phyloP scores from a whole-genome alignment of 2,888 invertebrate species.

The Amblyjoppa fuscipennis region DNA sequence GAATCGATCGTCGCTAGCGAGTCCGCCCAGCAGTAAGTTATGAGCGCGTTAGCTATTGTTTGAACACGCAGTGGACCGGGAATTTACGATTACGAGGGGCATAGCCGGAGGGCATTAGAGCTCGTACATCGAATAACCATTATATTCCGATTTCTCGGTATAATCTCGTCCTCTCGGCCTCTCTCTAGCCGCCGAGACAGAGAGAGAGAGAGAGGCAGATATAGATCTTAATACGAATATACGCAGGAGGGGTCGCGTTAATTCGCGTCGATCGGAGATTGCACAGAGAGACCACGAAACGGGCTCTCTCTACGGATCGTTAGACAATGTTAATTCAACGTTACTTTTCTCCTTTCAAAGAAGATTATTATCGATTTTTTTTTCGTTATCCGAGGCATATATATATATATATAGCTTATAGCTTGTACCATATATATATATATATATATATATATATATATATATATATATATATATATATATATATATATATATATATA shows the following conservation, averaged over 20 bases:
- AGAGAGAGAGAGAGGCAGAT: slow-evolving; percentile 61
- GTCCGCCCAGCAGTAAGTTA: slow-evolving; percentile 69
- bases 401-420: not conserved
- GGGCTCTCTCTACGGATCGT: slow-evolving; percentile 26
- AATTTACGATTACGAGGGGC: slow-evolving; percentile 73
- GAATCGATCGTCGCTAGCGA: slow-evolving; percentile 21
- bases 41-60: slow-evolving; percentile 72
- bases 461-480: not conserved
- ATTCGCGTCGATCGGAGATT: slow-evolving; percentile 74
- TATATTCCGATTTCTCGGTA: slow-evolving; percentile 73
- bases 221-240: slow-evolving; percentile 78
- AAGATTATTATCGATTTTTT: slow-evolving; percentile 5
- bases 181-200: slow-evolving; percentile 5
- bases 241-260: slow-evolving; percentile 71
- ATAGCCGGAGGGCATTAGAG: slow-evolving; percentile 23
- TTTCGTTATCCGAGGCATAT: not conserved
- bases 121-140: slow-evolving; percentile 48
- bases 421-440: not conserved
- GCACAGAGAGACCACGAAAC: slow-evolving; percentile 20
- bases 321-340: slow-evolving; percentile 29
- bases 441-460: not conserved
- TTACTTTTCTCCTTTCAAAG: not conserved
- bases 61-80: slow-evolving; percentile 68
- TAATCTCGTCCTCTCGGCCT: slow-evolving; percentile 37
- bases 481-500: not conserved